Evolutionary conservation across 2,113 vertebrate species (phyloP), one percentile per base, ranked within the genome.

Genomic region (Neolamprologus hecqui): DNA sequence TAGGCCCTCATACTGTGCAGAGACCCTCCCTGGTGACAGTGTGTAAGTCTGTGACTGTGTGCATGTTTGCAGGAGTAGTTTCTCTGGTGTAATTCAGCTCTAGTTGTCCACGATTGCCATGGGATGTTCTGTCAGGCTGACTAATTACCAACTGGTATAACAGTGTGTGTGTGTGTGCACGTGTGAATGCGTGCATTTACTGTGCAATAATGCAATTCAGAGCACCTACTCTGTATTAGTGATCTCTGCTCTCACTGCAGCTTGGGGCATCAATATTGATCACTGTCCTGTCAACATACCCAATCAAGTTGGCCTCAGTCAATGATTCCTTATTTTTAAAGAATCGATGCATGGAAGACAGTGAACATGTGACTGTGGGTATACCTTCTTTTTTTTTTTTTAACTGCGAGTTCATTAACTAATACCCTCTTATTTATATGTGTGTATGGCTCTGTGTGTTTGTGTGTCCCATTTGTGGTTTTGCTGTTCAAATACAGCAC

Each of bases 101-200:
- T 86, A 88, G 88, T 89, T 94, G 89, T 95, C 93, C 93, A 94
- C 84, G 84, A 92, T 93, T 94, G 90, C 89, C 86, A 92, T 90
- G 90, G 92, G 91, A 94, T 85, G 85, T 92, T 95, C 90, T 93
- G 92, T 93, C 91, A 94, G 93, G 91, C 89, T 91, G 91, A 93
- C 91, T 96, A 95, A 96, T 96, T 94, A 95, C 92, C 88, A 84
- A 87, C 80, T 73, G 54, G 79, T 91, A 4, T 65, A 3, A 3
- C 10, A 47, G 68, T 87, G 83, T 63, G 65, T 81, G 81, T 79
- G 60, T 86, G 82, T 58, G 45, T 45, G 51, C 51, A 13, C 75
- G 45, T 79, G 79, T 85, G 79, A 51, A 33, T 82, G 79, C 63
- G 12, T 81, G 40, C 35, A 65, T 53, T 21, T 26, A 33, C 40